Evolutionary conservation across 1,140 invertebrate genomes (phyloP).

Genomic region (Lepidurus arcticus): DNA sequence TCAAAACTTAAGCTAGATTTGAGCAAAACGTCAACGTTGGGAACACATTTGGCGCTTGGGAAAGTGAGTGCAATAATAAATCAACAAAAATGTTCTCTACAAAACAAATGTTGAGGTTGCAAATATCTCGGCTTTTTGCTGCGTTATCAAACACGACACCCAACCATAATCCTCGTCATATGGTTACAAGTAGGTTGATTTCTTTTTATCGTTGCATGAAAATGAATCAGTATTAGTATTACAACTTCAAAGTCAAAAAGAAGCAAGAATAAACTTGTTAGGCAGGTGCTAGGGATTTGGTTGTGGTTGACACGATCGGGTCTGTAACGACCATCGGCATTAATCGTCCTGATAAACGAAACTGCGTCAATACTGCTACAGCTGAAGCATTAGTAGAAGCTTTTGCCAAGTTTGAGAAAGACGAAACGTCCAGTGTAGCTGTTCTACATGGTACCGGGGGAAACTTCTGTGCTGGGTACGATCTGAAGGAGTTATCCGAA

Average conservation of each 20-base stretch:
- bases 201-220: neutral
- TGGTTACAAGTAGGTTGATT: neutral
- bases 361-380: conserved; percentile 66
- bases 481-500: conserved; percentile 57
- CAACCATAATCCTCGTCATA: neutral
- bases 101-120: neutral
- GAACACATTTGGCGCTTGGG: neutral
- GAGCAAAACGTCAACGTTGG: neutral
- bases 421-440: conserved; percentile 59
- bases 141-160: neutral
- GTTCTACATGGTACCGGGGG: conserved; percentile 82
- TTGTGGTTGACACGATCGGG: conserved; percentile 57
- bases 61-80: neutral
- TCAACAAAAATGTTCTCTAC: conserved; percentile 9
- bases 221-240: neutral
- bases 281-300: conserved; percentile 27
- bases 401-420: conserved; percentile 70
- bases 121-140: neutral
- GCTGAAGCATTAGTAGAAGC: conserved; percentile 61
- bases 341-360: conserved; percentile 72
- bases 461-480: conserved; percentile 84
- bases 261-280: neutral
- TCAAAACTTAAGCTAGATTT: too few relatives aligned
- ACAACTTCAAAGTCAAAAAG: neutral
- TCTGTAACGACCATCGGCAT: conserved; percentile 70